These are phyloP conservation scores for Riparia riparia DNA, from an alignment of 2,113 vertebrate genomes.

Conservation along the genomic window DNA sequence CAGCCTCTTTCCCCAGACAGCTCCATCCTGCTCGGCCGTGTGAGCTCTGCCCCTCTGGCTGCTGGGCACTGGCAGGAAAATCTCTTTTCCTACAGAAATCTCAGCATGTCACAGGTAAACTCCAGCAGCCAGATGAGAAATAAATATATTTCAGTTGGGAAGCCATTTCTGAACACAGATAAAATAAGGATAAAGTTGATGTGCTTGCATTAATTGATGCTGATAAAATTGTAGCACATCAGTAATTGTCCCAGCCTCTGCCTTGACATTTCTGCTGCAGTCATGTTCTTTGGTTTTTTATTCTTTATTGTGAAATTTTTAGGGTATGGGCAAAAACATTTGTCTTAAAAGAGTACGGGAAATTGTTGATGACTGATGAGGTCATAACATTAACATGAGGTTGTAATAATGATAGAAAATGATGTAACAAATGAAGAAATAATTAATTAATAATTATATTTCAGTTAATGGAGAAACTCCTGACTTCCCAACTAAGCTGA, in stretches of 20 bases:
- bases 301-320: background rate
- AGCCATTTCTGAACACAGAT: background rate
- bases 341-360: background rate
- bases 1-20: background rate
- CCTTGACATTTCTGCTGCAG: background rate
- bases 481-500: background rate
- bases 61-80: accelerated
- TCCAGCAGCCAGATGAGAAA: background rate
- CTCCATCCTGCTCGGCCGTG: background rate
- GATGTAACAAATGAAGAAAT: background rate
- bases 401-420: background rate
- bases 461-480: background rate
- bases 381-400: background rate
- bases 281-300: background rate
- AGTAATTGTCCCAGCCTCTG: background rate
- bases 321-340: background rate
- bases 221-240: background rate
- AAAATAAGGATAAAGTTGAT: background rate
- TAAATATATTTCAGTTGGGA: background rate
- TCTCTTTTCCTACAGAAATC: background rate
- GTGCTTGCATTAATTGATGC: background rate
- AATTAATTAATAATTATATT: background rate
- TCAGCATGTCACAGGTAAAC: background rate
- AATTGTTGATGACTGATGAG: background rate
- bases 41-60: background rate